These are phyloP conservation scores for Phyto melanocephala DNA, from an alignment of 2,888 invertebrate genomes.

Conservation along the genomic window DNA sequence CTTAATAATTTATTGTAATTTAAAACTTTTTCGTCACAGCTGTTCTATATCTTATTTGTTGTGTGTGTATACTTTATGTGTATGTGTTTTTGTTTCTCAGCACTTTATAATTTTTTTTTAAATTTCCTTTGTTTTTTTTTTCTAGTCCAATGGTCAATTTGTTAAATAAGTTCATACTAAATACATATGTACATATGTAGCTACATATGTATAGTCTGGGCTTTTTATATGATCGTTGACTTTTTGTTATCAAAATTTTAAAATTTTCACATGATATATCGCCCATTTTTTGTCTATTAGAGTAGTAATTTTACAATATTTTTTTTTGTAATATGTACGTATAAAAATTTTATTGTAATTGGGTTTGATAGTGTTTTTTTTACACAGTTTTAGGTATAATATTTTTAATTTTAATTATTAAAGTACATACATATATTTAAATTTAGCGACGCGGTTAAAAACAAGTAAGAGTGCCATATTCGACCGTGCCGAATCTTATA, in stretches of 20 bases:
- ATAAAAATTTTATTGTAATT: too few species aligned
- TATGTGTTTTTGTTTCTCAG: slow-evolving; percentile 9
- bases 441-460: too few species aligned
- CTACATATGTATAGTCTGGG: neutral
- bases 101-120: neutral
- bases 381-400: too few species aligned
- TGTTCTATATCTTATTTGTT: neutral
- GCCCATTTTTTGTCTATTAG: neutral
- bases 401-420: too few species aligned
- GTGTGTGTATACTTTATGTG: slow-evolving; percentile 1
- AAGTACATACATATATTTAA: too few species aligned
- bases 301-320: neutral
- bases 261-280: neutral
- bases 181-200: too few species aligned
- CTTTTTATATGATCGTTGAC: neutral
- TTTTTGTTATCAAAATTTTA: neutral
- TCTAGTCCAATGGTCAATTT: slow-evolving; percentile 30
- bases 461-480: too few species aligned
- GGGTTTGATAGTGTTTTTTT: too few species aligned
- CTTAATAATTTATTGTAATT: slow-evolving; percentile 34
- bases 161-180: neutral
- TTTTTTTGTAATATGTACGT: too few species aligned
- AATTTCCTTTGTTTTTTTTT: slow-evolving; percentile 26
- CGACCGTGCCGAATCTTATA: too few species aligned
- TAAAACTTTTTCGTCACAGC: slow-evolving; percentile 24